Evolutionary conservation across 1,140 invertebrate genomes (phyloP).

Genomic region (Aleiodes sp.): DNA sequence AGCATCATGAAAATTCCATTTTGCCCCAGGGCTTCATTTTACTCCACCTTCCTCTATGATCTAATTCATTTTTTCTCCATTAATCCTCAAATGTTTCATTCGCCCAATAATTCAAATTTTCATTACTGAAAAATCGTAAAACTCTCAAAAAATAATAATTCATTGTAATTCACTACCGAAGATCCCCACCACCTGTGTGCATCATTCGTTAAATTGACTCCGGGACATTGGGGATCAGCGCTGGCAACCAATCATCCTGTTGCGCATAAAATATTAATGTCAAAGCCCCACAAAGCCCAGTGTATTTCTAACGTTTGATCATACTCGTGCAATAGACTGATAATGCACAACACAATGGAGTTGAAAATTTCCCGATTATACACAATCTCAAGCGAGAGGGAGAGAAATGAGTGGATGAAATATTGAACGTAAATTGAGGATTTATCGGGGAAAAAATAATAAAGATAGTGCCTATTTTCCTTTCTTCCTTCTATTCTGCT

Average conservation of each 20-base stretch:
- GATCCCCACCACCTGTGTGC: background rate
- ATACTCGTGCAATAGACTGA: too few relatives aligned
- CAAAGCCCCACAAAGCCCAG: background rate
- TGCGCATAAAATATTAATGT: slow-evolving; percentile 7
- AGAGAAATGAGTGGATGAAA: background rate
- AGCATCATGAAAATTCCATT: too few relatives aligned
- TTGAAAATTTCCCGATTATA: too few relatives aligned
- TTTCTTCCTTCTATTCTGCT: background rate
- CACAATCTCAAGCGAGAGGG: background rate
- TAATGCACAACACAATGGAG: too few relatives aligned
- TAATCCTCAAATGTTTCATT: too few relatives aligned
- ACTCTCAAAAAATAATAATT: background rate
- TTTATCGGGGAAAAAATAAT: too few relatives aligned
- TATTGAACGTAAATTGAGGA: background rate
- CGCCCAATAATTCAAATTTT: background rate
- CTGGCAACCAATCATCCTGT: background rate
- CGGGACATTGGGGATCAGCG: background rate
- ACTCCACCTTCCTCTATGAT: too few relatives aligned
- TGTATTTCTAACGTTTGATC: background rate
- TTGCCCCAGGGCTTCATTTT: too few relatives aligned
- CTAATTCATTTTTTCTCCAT: too few relatives aligned
- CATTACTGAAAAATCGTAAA: background rate
- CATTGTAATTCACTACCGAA: too few relatives aligned
- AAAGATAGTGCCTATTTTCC: background rate
- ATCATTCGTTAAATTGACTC: slow-evolving; percentile 7